Base-by-base conservation (phyloP, 2,888 invertebrate genomes). In the Calameuta filiformis region DNA sequence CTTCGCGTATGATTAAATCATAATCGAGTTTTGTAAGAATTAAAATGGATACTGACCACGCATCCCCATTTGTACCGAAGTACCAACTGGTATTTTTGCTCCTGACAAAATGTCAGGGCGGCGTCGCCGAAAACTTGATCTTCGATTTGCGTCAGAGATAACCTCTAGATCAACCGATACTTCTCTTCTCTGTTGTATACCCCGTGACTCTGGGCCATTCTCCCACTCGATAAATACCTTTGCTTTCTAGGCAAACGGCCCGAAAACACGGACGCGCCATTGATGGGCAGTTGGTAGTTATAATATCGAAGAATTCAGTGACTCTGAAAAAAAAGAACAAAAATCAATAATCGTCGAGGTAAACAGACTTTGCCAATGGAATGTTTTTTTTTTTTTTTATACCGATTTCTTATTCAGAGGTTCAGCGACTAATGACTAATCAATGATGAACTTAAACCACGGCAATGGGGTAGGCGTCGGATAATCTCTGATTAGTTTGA, bases 231-330 rank as follows among this genome's bases (percentile, higher is more conserved):
- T 71, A 31, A 33, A 71, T 71, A 12, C 31, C 71, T 34, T 71
- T 71, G 71, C 71, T 71, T 31, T 71, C 71, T 71, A 31, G 71
- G 31, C 71, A 71, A 33, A 71, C 71, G 71, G 71, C 71, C 71
- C 12, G 71, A 56, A 56, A 56, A 56, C 40, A 56, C 40, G 40
- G 40, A 56, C 40, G 40, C 40, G 40, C 40, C 40, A 56, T 56
- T 23, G 40, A 15, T 56, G 40, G 40, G 40, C 23, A 56, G 40
- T 9, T 23, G 40, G 23, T 23, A 6, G 40, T 56, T 56, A 23
- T 56, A 56, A 56, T 23, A 9, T 56, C 40, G 40, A 56, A 23
- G 9, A 9, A 56, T 15, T 56, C 40, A 23, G 23, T 56, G 23
- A 56, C 9, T 23, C 40, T 23, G 40, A 15, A 56, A 56, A 23